These are phyloP conservation scores for Potamarius usumacintae DNA, from an alignment of 2,113 vertebrate genomes.

Conservation along the genomic window DNA sequence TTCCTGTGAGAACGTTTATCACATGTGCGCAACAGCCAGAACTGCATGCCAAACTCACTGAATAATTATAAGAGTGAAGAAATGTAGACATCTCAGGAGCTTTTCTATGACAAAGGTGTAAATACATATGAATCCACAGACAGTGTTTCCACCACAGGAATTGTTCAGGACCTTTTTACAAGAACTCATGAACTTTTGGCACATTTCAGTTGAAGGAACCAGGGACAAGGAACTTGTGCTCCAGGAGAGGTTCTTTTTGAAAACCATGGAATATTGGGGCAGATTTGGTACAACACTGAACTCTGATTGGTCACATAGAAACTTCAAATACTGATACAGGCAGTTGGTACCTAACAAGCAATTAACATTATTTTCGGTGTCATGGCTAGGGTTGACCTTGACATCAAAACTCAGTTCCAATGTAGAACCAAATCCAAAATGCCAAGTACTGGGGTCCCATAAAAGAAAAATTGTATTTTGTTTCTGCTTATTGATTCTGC, in stretches of 20 bases:
- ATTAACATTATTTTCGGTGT: neutral
- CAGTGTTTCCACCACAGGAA: neutral
- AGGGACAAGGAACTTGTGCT: neutral
- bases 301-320: neutral
- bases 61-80: neutral
- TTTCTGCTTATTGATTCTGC: too few species aligned
- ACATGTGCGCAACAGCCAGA: neutral
- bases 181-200: neutral
- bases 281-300: neutral
- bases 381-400: neutral
- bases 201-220: neutral
- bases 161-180: neutral
- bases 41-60: neutral
- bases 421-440: too few species aligned
- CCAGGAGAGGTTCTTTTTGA: neutral
- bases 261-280: neutral
- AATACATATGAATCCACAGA: neutral
- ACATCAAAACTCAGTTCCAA: too few species aligned
- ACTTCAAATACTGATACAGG: neutral
- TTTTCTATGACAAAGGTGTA: neutral
- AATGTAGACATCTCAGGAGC: neutral
- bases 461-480: too few species aligned
- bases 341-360: neutral
- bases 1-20: neutral
- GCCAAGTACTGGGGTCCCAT: too few species aligned